Percentiles rank a stretch among this genome's conserved stretches.
Evolutionary conservation across 2,888 invertebrate genomes (phyloP).

Genomic region (Caenorhabditis doughertyi): DNA sequence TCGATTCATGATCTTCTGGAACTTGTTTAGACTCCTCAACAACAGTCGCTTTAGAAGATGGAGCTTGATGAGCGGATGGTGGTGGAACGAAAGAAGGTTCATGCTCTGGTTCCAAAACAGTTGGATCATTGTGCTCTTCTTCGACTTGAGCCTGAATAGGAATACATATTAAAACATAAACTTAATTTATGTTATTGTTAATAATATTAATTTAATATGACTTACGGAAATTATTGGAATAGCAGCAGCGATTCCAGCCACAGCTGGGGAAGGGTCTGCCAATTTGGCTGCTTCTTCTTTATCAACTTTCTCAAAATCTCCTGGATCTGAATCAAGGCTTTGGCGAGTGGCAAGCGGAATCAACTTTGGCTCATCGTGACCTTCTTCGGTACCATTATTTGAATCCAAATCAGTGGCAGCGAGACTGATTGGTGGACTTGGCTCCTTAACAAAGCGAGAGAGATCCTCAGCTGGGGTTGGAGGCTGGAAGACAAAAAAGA

Average conservation of each 20-base stretch:
- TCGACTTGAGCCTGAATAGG: constrained; percentile 61
- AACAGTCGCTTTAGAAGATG: constrained; percentile 57
- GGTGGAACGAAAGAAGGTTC: constrained; percentile 42
- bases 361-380: constrained; percentile 47
- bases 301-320: constrained; percentile 64
- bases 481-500: constrained; percentile 5
- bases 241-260: constrained; percentile 62
- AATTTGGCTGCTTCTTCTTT: constrained; percentile 56
- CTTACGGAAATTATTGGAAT: constrained; percentile 60
- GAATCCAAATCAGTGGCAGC: constrained; percentile 58
- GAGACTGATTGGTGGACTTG: constrained; percentile 60
- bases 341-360: constrained; percentile 56
- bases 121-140: constrained; percentile 50
- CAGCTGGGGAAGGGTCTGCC: constrained; percentile 57
- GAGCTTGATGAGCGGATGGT: constrained; percentile 29
- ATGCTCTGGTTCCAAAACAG: constrained; percentile 25
- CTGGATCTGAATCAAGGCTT: constrained; percentile 64
- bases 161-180: constrained; percentile 14
- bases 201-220: neutral
- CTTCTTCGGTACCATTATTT: constrained; percentile 47
- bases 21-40: constrained; percentile 63
- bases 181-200: too few species aligned
- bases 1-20: constrained; percentile 54
- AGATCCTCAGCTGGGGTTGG: constrained; percentile 59
- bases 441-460: constrained; percentile 55